Evolutionary conservation across 2,888 invertebrate genomes (phyloP), one percentile per base, ranked within the genome.

Genomic region (Mythimna loreyi): DNA sequence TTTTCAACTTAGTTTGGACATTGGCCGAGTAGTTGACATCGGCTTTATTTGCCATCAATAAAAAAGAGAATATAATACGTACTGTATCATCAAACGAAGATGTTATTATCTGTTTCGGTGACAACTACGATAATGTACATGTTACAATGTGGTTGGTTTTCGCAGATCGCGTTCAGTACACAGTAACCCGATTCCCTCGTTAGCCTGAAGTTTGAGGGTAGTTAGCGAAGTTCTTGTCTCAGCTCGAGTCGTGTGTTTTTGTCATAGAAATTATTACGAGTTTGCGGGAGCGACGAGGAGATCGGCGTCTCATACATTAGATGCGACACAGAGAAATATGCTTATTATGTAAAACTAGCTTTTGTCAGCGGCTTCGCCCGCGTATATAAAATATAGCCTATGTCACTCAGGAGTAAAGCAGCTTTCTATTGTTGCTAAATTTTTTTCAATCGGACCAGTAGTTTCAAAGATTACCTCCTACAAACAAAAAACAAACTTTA

Each of bases 261-360:
- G 78, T 63, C 61, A 40, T 30, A 65, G 52, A 81, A 62, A 76
- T 81, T 76, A 78, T 81, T 78, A 81, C 80, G 59, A 66, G 62
- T 75, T 81, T 53, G 81, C 30, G 25, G 55, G 25, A 50, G 23
- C 59, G 5, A 9, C n/a, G 28, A 13, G 3, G 61, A 60, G 25
- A 57, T 61, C 53, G 52, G 73, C 61, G 49, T 53, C 23, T 66
- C 36, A 11, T n/a, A 30, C 25, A 36, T 40, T 21, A 47, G 13
- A 67, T 45, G 55, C 40, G 40, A 28, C 5, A 25, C 7, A 25
- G 3, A 36, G 11, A 23, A 45, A 36, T 28, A 77, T 56, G 36
- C 30, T 50, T 21, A 25, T 49, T 59, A 23, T 16, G 40, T 16
- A 19, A 16, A 19, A 16, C n/a, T n/a, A n/a, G n/a, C n/a, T n/a